Conservation (phyloP, 2,797 vertebrate species). For the Synaphobranchus kaupii region DNA sequence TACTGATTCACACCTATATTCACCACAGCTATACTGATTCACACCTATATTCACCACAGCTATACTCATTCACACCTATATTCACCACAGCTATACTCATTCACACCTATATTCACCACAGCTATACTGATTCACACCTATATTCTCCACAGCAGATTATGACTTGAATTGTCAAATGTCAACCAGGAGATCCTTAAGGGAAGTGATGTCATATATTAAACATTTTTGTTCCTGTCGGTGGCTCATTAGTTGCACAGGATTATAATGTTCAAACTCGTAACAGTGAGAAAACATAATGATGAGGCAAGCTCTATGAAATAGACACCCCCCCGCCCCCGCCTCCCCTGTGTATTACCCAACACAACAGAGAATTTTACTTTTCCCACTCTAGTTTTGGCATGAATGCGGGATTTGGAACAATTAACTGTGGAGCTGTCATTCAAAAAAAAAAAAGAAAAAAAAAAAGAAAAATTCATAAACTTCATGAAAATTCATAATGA, state of each 20-base stretch:
- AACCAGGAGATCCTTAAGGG: conserved; percentile 85
- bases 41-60: conserved; percentile 89
- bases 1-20: conserved; percentile 93
- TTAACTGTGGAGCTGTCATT: conserved; percentile 73
- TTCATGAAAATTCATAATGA: not conserved
- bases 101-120: conserved; percentile 69
- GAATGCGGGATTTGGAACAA: conserved; percentile 69
- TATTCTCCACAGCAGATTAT: conserved; percentile 94
- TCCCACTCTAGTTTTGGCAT: conserved; percentile 68
- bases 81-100: conserved; percentile 89
- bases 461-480: not conserved
- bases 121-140: conserved; percentile 87
- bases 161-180: conserved; percentile 95
- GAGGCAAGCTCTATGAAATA: conserved; percentile 65
- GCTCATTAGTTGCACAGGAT: conserved; percentile 63
- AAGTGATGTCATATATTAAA: conserved; percentile 85
- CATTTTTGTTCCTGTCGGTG: conserved; percentile 56
- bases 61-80: conserved; percentile 91
- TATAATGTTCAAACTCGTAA: conserved; percentile 64
- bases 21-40: conserved; percentile 89
- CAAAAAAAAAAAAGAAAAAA: conserved; percentile 43
- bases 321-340: conserved; percentile 28
- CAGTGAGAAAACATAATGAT: conserved; percentile 63
- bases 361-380: conserved; percentile 70
- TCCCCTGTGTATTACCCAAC: conserved; percentile 62